Conservation (phyloP, 2,113 vertebrate genomes). For the Pomatorhinus ruficollis region DNA sequence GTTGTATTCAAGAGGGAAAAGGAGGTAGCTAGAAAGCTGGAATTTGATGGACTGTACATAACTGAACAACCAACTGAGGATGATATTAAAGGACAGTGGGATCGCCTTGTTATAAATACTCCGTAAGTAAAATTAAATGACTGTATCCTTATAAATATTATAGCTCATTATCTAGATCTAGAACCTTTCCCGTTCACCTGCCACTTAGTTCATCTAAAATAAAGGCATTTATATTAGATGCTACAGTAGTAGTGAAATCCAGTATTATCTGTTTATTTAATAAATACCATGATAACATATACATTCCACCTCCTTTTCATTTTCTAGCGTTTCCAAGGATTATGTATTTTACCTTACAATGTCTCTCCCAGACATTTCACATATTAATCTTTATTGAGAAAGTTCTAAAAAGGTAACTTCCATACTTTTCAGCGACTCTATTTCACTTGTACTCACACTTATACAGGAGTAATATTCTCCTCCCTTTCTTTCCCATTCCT, state of each 20-base stretch:
- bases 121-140: conserved; percentile 79
- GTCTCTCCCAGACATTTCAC: background rate
- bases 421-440: background rate
- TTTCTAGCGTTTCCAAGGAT: background rate
- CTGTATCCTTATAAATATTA: background rate
- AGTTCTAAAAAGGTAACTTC: background rate
- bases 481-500: background rate
- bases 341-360: background rate
- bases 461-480: background rate
- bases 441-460: background rate
- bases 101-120: conserved; percentile 95
- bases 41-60: conserved; percentile 97
- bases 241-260: background rate
- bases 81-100: conserved; percentile 98
- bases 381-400: background rate
- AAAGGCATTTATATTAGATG: background rate
- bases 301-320: background rate
- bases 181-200: background rate
- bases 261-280: background rate
- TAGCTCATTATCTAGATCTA: background rate
- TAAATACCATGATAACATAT: background rate
- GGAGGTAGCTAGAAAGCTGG: conserved; percentile 94
- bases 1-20: conserved; percentile 98
- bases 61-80: conserved; percentile 97
- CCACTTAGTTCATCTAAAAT: background rate